Evolutionary conservation across 2,888 invertebrate genomes (phyloP), one percentile per base, ranked within the genome.

Genomic region (Suillia variegata): DNA sequence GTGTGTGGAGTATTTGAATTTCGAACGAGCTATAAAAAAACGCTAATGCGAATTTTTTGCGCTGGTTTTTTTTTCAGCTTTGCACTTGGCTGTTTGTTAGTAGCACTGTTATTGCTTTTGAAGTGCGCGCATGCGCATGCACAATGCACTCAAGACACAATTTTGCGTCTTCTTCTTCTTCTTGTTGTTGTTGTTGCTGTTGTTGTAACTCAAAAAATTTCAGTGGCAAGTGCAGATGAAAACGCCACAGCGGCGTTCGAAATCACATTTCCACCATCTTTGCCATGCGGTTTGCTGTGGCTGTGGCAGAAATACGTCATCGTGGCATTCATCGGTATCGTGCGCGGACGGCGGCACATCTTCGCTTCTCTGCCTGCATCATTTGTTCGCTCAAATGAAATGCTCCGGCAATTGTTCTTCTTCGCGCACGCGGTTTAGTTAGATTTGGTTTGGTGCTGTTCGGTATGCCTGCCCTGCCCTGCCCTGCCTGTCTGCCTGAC

Each of bases 291-390:
- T 31, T 31, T 31, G 31, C 66, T 63, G 66, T 63, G 17, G n/a
- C n/a, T 51, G 48, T 42, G 61, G 65, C 63, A n/a, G n/a, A 62
- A 57, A 56, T 63, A 61, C 67, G 65, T 63, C 67, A 67, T 48
- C 21, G 20, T 65, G 62, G 62, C 62, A 65, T 62, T 68, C 69
- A 69, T 68, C 67, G 67, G 66, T 64, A 64, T 67, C 61, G 62
- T 61, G 26, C 47, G 50, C 31, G 54, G n/a, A n/a, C n/a, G n/a
- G n/a, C n/a, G n/a, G n/a, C n/a, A n/a, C n/a, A n/a, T n/a, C n/a
- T n/a, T n/a, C n/a, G n/a, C n/a, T 49, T 52, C 31, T 8, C 42
- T 15, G 31, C 21, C 42, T 24, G 17, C 56, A 34, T 26, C 42
- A 38, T 38, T n/a, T n/a, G 48, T 15, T 12, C 56, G 24, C 20